These are phyloP conservation scores for Formica aserva DNA, from an alignment of 2,888 invertebrate genomes.

Conservation along the genomic window DNA sequence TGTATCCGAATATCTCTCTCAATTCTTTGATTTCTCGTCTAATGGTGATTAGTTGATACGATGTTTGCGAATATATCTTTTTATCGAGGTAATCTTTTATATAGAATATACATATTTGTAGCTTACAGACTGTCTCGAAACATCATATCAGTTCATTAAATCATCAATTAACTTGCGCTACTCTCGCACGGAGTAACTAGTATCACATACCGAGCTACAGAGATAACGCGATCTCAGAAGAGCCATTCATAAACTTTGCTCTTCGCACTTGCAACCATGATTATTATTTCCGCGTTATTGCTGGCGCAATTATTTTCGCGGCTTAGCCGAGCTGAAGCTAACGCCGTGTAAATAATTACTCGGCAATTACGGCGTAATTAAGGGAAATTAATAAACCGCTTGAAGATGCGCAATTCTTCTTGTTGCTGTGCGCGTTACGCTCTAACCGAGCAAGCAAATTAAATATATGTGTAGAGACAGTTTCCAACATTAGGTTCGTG, in stretches of 20 bases:
- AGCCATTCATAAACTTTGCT: constrained; percentile 54
- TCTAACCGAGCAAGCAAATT: constrained; percentile 6
- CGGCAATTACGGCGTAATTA: constrained; percentile 52
- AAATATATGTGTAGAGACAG: background rate
- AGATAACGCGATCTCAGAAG: constrained; percentile 46
- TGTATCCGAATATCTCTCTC: constrained; percentile 20
- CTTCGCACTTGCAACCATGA: constrained; percentile 45
- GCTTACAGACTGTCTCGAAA: background rate
- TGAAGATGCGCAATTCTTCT: constrained; percentile 32
- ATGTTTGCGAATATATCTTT: background rate
- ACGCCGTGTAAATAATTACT: constrained; percentile 53
- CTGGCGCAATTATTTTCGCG: constrained; percentile 51
- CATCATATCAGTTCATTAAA: constrained; percentile 12
- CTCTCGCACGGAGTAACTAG: background rate
- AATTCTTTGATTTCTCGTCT: background rate
- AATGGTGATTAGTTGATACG: background rate
- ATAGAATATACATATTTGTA: background rate
- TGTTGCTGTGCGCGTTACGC: constrained; percentile 8
- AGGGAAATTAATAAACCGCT: constrained; percentile 53
- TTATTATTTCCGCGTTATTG: constrained; percentile 52
- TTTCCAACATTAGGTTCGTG: background rate
- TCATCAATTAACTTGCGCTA: constrained; percentile 15
- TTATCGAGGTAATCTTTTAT: background rate
- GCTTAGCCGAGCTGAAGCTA: constrained; percentile 47
- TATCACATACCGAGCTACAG: constrained; percentile 20